Evolutionary conservation across 2,797 vertebrate species (phyloP).

Genomic region (Carduelis carduelis): DNA sequence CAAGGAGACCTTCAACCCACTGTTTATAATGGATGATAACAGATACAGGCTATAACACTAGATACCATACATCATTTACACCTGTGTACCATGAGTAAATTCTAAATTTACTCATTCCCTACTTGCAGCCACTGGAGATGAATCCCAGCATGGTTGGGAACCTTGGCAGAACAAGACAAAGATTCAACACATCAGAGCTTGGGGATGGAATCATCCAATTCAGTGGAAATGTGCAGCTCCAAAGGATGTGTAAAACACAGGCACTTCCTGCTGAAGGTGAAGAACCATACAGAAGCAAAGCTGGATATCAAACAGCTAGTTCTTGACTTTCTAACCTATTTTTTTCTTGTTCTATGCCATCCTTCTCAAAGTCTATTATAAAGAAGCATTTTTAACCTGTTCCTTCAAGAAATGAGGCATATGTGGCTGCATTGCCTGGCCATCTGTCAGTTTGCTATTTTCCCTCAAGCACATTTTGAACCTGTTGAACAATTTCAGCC

Average conservation of each 20-base stretch:
- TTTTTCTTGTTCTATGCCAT: not conserved
- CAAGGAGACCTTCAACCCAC: not conserved
- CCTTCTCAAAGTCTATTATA: not conserved
- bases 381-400: conserved; percentile 12
- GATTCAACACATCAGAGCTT: rapidly evolving
- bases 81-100: not conserved
- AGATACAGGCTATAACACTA: not conserved
- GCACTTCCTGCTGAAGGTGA: not conserved
- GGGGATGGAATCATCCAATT: not conserved
- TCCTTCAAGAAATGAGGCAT: conserved; percentile 36
- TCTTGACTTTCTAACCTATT: not conserved
- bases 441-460: conserved; percentile 34
- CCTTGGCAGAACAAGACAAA: not conserved
- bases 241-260: not conserved
- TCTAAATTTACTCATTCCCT: not conserved
- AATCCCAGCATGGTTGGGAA: rapidly evolving
- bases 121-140: not conserved
- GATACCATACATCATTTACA: not conserved
- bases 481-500: conserved; percentile 30
- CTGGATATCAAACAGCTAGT: not conserved
- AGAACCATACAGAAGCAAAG: not conserved
- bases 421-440: not conserved
- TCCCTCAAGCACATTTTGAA: conserved; percentile 2
- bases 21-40: not conserved
- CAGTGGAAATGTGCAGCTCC: not conserved